These are phyloP conservation scores for Nasonovia ribisnigri DNA, from an alignment of 2,888 invertebrate species.

Conservation along the genomic window DNA sequence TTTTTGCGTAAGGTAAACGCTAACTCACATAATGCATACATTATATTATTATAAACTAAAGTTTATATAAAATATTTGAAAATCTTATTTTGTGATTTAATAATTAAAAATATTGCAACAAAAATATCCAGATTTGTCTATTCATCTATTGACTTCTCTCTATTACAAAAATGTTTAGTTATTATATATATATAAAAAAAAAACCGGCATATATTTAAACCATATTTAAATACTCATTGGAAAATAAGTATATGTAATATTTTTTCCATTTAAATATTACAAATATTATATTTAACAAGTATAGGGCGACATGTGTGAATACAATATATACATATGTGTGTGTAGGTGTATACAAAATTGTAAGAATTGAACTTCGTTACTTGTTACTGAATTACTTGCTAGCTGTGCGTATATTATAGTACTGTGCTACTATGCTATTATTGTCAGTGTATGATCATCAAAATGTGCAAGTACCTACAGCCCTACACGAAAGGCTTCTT, in stretches of 20 bases:
- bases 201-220: not conserved
- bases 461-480: not conserved
- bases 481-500: not conserved
- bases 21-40: too few species aligned
- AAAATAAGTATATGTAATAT: not conserved
- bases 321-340: not conserved
- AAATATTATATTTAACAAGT: not conserved
- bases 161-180: not conserved
- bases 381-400: not conserved
- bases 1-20: not conserved
- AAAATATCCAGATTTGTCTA: not conserved
- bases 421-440: not conserved
- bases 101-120: not conserved
- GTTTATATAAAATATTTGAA: too few species aligned
- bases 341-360: not conserved
- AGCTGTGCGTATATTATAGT: not conserved
- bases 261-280: not conserved
- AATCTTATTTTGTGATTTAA: not conserved
- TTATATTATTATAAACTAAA: not conserved
- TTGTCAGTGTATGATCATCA: constrained; percentile 6
- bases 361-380: not conserved
- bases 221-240: not conserved
- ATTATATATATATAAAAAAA: not conserved
- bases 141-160: not conserved
- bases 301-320: not conserved